Evolutionary conservation across 2,797 vertebrate species (phyloP), one percentile per base, ranked within the genome.

Genomic region (Gobionotothen gibberifrons): DNA sequence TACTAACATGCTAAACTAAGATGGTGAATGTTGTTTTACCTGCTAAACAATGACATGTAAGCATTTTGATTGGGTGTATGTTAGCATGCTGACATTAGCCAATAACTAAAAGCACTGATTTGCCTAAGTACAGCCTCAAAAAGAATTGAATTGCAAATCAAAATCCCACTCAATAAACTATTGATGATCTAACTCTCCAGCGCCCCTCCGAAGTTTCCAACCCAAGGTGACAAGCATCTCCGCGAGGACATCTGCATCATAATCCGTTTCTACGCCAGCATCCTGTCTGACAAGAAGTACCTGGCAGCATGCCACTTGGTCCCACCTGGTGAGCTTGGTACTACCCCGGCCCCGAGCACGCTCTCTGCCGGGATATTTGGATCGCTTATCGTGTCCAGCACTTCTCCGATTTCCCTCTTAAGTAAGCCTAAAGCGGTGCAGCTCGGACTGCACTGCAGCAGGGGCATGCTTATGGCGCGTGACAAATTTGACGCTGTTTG

Each of bases 271-370:
- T 99, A 98, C 92, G 97, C 97, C n/a, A 97, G 93, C 13, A 97
- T 99, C 96, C 96, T 99, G 80, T 99, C 98, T 0, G 98, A 99
- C 87, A 99, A 99, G 95, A 99, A 99, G 90, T 99, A 99, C 89
- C 93, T 99, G 85, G 96, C 96, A 0, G 98, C 97, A 84, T 97
- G 93, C 87, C 97, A 97, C 54, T 91, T 99, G 10, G 97, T 97
- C 62, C 96, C 97, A 21, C 97, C 96, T 16, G 97, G 98, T 99
- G 91, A 97, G 96, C 89, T 93, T 89, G 92, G 93, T 83, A 88
- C 92, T 85, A 93, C 91, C 84, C 93, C 94, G 52, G 91, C 92
- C 84, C 94, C 92, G 85, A 94, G 93, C 93, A 90, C 92, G 76
- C 89, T 95, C 85, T 94, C 94, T 85, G 91, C 93, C 59, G 94